Evolutionary conservation across 23 tunicate species (phyloP).

Genomic region (Halocynthia roretzi): DNA sequence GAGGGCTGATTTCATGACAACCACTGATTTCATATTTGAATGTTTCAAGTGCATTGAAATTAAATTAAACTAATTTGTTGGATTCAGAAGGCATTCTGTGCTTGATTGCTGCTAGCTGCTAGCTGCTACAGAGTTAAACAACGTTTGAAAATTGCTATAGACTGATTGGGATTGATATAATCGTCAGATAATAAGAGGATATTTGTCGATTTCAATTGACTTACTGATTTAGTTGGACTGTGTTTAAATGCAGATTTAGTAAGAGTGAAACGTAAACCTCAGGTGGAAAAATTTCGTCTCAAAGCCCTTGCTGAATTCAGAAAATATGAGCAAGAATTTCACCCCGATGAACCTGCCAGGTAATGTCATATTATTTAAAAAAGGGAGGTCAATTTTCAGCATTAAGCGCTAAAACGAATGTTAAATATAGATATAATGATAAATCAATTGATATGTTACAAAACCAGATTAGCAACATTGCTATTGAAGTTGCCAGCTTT

Average conservation of each 20-base stretch:
- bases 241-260: conserved; percentile 44
- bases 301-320: conserved; percentile 61
- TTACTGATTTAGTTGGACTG: neutral
- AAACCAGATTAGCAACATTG: conserved; percentile 36
- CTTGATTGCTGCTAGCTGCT: too few species aligned
- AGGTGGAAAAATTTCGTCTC: conserved; percentile 57
- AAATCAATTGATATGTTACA: neutral
- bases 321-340: conserved; percentile 35
- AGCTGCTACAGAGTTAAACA: too few species aligned
- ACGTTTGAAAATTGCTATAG: neutral
- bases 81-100: too few species aligned
- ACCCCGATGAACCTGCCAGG: conserved; percentile 76
- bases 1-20: too few species aligned
- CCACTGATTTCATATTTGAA: too few species aligned
- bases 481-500: conserved; percentile 58
- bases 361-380: neutral
- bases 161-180: too few species aligned
- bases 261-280: conserved; percentile 32
- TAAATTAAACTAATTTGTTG: too few species aligned
- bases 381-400: neutral
- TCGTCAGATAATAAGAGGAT: too few species aligned
- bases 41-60: too few species aligned
- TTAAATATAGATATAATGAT: neutral
- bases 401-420: neutral
- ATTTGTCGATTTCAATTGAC: too few species aligned